A percentile compares a stretch with the other conserved stretches of the same genome.
phyloP scores from a whole-genome alignment of 2,888 invertebrate species.

The Allygus modestus region DNA sequence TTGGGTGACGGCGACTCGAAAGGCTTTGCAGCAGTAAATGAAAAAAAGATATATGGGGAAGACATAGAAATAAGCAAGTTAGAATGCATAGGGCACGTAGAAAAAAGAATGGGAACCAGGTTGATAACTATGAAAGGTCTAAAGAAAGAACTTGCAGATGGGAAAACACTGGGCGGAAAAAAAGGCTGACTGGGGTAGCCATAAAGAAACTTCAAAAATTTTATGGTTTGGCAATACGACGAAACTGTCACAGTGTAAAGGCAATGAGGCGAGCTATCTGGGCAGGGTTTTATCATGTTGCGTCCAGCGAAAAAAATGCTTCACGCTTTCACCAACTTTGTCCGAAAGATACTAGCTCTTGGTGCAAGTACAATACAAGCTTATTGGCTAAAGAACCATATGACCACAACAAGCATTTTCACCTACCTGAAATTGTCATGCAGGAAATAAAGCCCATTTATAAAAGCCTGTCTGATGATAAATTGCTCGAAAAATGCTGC shows the following conservation, averaged over 20 bases:
- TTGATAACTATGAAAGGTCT: conserved; percentile 55
- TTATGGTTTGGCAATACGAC: conserved; percentile 70
- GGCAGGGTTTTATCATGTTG: conserved; percentile 69
- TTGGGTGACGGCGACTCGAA: conserved; percentile 62
- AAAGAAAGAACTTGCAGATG: conserved; percentile 55
- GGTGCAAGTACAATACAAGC: too few relatives aligned
- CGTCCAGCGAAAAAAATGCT: conserved; percentile 69
- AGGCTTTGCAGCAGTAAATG: conserved; percentile 40
- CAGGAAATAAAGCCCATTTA: too few relatives aligned
- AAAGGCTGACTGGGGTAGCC: conserved; percentile 68
- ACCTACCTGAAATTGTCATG: too few relatives aligned
- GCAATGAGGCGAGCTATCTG: conserved; percentile 70
- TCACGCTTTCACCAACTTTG: conserved; percentile 67
- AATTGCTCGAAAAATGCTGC: too few relatives aligned
- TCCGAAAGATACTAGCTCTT: conserved; percentile 67
- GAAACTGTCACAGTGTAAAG: conserved; percentile 67
- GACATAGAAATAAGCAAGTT: conserved; percentile 53
- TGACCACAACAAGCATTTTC: too few relatives aligned
- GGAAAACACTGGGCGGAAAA: conserved; percentile 65
- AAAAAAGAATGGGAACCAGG: conserved; percentile 64
- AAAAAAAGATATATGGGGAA: conserved; percentile 63
- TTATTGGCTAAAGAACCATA: too few relatives aligned
- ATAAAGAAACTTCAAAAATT: conserved; percentile 69
- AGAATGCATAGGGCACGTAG: conserved; percentile 52
- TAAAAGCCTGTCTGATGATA: too few relatives aligned